Conservation (phyloP, 1,140 invertebrate species). For the Bombus pascuorum region DNA sequence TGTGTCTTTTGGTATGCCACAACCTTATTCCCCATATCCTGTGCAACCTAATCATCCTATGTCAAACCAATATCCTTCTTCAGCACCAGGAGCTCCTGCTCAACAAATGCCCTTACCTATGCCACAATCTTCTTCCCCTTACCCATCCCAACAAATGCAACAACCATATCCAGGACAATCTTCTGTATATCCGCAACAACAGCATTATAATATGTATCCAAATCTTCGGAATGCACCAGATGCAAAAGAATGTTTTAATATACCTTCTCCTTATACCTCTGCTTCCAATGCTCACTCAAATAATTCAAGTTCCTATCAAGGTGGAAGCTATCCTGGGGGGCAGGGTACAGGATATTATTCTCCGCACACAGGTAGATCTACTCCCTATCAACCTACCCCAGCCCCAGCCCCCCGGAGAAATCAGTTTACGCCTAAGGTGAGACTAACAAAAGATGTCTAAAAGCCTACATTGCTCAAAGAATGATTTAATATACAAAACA, state of each 20-base stretch:
- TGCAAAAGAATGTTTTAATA: conserved; percentile 35
- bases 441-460: conserved; percentile 35
- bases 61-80: conserved; percentile 47
- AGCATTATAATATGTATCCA: conserved; percentile 70
- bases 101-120: conserved; percentile 62
- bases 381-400: conserved; percentile 39
- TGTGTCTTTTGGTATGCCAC: conserved; percentile 75
- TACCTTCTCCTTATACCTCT: conserved; percentile 50
- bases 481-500: too few relatives aligned
- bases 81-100: conserved; percentile 48
- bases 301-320: conserved; percentile 63
- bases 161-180: conserved; percentile 32
- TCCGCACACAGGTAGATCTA: conserved; percentile 61
- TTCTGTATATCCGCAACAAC: conserved; percentile 52
- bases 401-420: conserved; percentile 71
- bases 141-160: conserved; percentile 50
- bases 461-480: not conserved
- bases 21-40: conserved; percentile 66
- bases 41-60: conserved; percentile 45
- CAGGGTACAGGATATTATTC: conserved; percentile 69
- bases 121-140: conserved; percentile 20
- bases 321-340: conserved; percentile 74
- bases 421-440: conserved; percentile 73
- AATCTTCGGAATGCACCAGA: conserved; percentile 58
- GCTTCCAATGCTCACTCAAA: conserved; percentile 41